Evolutionary conservation across 2,888 invertebrate genomes (phyloP), one percentile per base, ranked within the genome.

Genomic region (Oxycera nigricornis): DNA sequence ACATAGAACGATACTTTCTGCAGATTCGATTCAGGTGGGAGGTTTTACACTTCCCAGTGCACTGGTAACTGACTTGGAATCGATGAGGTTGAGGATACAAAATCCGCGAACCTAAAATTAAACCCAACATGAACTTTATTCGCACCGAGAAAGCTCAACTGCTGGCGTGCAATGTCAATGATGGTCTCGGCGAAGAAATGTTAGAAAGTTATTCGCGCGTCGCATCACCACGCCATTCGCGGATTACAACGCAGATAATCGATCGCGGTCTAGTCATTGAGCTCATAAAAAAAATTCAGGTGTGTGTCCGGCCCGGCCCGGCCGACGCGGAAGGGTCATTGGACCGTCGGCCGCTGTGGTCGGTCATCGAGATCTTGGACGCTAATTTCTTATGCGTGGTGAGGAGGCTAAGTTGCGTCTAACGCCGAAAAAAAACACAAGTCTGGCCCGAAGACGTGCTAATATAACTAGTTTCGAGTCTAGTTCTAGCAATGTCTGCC

Each of bases 191-290:
- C 24, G 22, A 55, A 20, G 62, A 67, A 67, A 46, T 39, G 67
- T 17, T 68, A 68, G 68, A 68, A 68, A 68, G 68, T 68, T 52
- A 50, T 52, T 26, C 17, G 35, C n/a, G 35, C 35, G 35, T 35
- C 50, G 17, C 17, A 50, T 50, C 50, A 14, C 50, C 28, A n/a
- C 46, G 67, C 61, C 30, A 28, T 6, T 61, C 61, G 61, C 61
- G 61, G n/a, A 28, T 61, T 11, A 24, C 41, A 31, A 61, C 30
- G 61, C 7, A n/a, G 31, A 61, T 30, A 68, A 68, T 68, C 68
- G 39, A 68, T 68, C 30, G 68, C 28, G 68, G 46, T 28, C 68
- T 68, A 68, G 68, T 68, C 68, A 68, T 68, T 52, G 68, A 52
- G 68, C 50, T 52, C 68, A 52, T 52, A 28, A 68, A 68, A 68